A percentile compares a stretch with the other conserved stretches of the same genome.
These are phyloP conservation scores for Adrianichthys oophorus DNA, from an alignment of 2,797 vertebrate species.

Conservation along the genomic window DNA sequence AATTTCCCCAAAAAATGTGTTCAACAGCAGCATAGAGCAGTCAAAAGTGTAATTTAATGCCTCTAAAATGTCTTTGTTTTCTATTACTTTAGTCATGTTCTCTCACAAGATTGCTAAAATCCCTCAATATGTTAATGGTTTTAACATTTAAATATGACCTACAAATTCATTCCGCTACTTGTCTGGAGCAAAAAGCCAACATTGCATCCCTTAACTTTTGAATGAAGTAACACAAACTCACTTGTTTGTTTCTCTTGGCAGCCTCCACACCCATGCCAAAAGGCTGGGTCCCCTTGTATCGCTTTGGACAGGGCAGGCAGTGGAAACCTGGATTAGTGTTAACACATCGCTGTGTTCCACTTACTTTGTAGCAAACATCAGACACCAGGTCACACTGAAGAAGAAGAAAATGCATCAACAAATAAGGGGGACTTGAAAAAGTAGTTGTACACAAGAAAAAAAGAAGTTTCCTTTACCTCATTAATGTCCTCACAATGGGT, in stretches of 20 bases:
- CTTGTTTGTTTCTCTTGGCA: conserved; percentile 91
- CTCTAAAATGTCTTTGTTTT: no score
- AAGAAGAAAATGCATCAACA: conserved; percentile 11
- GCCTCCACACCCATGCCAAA: conserved; percentile 89
- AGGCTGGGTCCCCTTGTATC: conserved; percentile 94
- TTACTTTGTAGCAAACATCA: conserved; percentile 88
- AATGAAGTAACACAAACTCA: conserved; percentile 54
- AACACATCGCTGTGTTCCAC: conserved; percentile 85
- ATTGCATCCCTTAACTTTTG: conserved; percentile 1
- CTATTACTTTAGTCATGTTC: no score
- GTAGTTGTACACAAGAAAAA: background rate
- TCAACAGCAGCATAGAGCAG: no score
- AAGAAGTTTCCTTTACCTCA: conserved; percentile 80
- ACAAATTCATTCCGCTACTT: conserved; percentile 34
- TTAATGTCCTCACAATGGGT: conserved; percentile 92
- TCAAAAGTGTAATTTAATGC: no score
- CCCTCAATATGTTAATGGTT: background rate
- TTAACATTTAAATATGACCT: conserved; percentile 44
- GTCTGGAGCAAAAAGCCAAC: conserved; percentile 17
- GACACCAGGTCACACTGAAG: conserved; percentile 89
- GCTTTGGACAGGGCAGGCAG: conserved; percentile 92
- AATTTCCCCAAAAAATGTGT: no score
- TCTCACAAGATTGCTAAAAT: no score
- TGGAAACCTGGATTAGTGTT: conserved; percentile 96
- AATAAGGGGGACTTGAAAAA: background rate